Evolutionary conservation across 2,113 vertebrate species (phyloP).

Genomic region (Bubo blakistoni): DNA sequence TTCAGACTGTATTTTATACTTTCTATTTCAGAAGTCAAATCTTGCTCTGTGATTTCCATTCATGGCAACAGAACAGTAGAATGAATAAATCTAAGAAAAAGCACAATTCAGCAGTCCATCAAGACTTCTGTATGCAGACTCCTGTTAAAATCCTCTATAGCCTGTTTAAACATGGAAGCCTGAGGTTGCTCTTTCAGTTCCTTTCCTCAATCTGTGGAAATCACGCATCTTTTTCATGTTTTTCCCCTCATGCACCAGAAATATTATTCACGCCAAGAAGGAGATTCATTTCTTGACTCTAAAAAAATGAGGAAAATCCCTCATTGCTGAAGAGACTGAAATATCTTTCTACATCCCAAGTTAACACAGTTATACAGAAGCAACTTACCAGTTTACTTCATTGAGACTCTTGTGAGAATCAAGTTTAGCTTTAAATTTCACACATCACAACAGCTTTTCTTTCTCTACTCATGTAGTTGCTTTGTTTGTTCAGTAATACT

Average conservation of each 20-base stretch:
- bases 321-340: background rate
- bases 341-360: background rate
- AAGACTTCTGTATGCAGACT: too few relatives aligned
- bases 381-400: background rate
- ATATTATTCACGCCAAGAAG: background rate
- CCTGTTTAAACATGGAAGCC: background rate
- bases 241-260: background rate
- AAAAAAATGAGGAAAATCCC: background rate
- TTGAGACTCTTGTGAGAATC: background rate
- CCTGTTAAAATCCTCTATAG: background rate
- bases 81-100: background rate
- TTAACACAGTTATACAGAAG: background rate
- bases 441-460: background rate
- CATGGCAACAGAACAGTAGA: background rate
- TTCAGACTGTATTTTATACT: background rate
- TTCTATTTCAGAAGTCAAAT: background rate
- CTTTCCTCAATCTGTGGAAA: background rate
- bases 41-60: background rate
- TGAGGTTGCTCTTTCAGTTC: background rate
- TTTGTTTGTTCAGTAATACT: background rate
- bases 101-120: background rate
- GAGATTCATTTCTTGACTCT: background rate
- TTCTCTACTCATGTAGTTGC: background rate
- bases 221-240: background rate
- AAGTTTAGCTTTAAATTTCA: background rate